phyloP scores from a whole-genome alignment of 2,113 vertebrate genomes.

The Ochotona curzoniae region DNA sequence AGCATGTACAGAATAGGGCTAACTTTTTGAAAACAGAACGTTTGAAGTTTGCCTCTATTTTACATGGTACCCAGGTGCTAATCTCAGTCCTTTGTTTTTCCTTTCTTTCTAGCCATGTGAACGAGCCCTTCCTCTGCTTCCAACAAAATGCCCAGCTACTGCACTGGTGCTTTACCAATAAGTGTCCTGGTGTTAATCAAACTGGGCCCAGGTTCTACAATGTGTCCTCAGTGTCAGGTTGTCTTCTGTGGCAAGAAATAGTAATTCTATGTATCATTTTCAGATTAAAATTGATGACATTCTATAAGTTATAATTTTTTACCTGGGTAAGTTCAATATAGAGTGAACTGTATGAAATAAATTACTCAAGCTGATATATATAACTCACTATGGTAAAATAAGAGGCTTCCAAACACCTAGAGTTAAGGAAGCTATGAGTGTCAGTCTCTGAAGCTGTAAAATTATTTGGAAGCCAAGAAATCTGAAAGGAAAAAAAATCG shows the following conservation, averaged over 20 bases:
- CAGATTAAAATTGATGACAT: not conserved
- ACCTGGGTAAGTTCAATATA: not conserved
- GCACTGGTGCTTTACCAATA: not conserved
- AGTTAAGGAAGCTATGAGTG: not conserved
- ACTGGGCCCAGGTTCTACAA: not conserved
- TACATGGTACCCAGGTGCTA: not conserved
- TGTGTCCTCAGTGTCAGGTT: not conserved
- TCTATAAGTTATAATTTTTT: not conserved
- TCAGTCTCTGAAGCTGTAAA: not conserved
- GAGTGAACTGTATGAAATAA: not conserved
- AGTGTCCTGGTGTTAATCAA: not conserved
- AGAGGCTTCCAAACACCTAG: not conserved
- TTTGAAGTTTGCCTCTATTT: not conserved
- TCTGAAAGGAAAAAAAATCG: not conserved
- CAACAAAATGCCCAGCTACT: not conserved
- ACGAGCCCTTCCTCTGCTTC: not conserved
- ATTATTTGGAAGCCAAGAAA: not conserved
- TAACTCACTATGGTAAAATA: constrained; percentile 4
- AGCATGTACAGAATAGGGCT: not conserved
- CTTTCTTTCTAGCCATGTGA: not conserved
- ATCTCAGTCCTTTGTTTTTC: not conserved
- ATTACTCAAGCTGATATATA: not conserved
- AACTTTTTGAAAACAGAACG: constrained; percentile 24
- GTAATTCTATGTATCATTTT: not conserved
- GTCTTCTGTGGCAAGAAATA: not conserved